phyloP scores from a whole-genome alignment of 2,888 invertebrate genomes.

The Apodemia hepburni region DNA sequence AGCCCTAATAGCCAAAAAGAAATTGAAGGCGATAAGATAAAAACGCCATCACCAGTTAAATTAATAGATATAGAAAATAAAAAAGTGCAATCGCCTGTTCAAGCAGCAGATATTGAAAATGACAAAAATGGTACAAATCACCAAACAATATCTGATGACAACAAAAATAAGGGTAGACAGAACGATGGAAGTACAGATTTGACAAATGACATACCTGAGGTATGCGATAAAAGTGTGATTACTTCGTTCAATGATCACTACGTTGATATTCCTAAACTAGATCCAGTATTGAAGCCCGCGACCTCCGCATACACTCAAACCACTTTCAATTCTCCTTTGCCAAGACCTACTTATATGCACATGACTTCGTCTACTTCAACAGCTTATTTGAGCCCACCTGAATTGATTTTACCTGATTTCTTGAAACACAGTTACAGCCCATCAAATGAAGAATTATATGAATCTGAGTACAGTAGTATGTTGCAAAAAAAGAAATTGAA shows the following conservation, averaged over 20 bases:
- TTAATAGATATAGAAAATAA: no score
- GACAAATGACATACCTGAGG: slow-evolving; percentile 18
- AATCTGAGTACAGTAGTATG: slow-evolving; percentile 34
- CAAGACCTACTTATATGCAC: slow-evolving; percentile 54
- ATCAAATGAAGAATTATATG: slow-evolving; percentile 40
- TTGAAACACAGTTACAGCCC: slow-evolving; percentile 41
- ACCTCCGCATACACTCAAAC: slow-evolving; percentile 66
- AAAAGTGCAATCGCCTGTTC: not conserved
- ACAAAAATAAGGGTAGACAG: slow-evolving; percentile 17
- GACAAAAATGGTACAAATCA: not conserved
- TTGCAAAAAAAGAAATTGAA: slow-evolving; percentile 14
- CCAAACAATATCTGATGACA: not conserved
- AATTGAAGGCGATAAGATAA: not conserved
- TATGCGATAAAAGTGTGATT: slow-evolving; percentile 41
- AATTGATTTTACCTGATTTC: slow-evolving; percentile 57
- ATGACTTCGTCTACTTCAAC: slow-evolving; percentile 76
- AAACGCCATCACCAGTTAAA: not conserved
- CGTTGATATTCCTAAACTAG: slow-evolving; percentile 36
- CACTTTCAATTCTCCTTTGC: slow-evolving; percentile 47
- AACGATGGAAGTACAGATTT: slow-evolving; percentile 2
- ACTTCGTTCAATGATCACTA: slow-evolving; percentile 41
- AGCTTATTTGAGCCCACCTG: slow-evolving; percentile 75
- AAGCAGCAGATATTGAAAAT: not conserved
- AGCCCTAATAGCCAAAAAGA: not conserved
- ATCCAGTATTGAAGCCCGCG: slow-evolving; percentile 42